These are phyloP conservation scores for Plecotus auritus DNA, from an alignment of 2,113 vertebrate genomes.

Conservation along the genomic window DNA sequence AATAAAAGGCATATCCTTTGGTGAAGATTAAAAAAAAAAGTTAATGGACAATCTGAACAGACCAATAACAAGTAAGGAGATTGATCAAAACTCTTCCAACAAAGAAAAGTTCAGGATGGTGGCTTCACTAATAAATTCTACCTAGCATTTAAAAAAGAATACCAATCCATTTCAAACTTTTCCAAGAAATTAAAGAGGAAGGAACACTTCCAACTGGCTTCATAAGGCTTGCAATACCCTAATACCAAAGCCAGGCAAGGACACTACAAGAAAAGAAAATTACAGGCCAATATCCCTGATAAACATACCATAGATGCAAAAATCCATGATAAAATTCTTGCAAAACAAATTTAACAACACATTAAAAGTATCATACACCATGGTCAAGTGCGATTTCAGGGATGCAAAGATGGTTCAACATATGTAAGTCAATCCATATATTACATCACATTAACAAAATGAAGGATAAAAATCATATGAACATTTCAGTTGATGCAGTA, in stretches of 20 bases:
- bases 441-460: not conserved
- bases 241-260: not conserved
- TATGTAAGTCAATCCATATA: not conserved
- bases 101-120: not conserved
- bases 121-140: not conserved
- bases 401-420: not conserved
- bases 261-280: not conserved
- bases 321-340: not conserved
- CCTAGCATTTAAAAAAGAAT: not conserved
- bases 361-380: not conserved
- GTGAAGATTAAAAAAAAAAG: not conserved
- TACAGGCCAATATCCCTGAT: not conserved
- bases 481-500: not conserved
- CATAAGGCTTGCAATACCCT: not conserved
- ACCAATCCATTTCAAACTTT: not conserved
- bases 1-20: not conserved
- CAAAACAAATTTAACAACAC: not conserved
- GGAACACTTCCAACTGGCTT: not conserved
- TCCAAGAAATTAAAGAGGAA: not conserved
- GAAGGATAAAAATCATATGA: not conserved
- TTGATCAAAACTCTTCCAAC: not conserved
- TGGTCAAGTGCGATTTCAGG: not conserved
- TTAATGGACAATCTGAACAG: not conserved
- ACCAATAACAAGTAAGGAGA: not conserved
- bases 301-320: not conserved